phyloP scores from a whole-genome alignment of 2,888 invertebrate species.

The Schizaphis graminum region DNA sequence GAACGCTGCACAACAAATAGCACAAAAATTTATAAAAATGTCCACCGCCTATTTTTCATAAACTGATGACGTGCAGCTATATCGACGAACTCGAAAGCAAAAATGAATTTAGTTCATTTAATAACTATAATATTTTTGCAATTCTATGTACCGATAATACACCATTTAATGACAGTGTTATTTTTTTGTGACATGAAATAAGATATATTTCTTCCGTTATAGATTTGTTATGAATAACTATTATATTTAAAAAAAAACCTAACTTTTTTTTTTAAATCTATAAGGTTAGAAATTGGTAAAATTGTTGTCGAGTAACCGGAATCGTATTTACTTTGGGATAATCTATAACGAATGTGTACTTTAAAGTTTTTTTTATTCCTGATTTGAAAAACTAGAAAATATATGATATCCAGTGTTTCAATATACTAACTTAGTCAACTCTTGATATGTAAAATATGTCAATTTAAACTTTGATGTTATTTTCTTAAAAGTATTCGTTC shows the following conservation, averaged over 20 bases:
- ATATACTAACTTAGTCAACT: background rate
- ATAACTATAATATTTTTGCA: background rate
- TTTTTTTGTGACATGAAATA: background rate
- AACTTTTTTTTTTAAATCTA: background rate
- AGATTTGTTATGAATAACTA: background rate
- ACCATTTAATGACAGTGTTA: background rate
- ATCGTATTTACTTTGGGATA: background rate
- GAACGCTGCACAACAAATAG: background rate
- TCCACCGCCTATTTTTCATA: background rate
- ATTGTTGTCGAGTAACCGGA: background rate
- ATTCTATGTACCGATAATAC: background rate
- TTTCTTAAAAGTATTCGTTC: background rate
- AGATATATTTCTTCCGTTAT: background rate
- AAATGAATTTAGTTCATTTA: background rate
- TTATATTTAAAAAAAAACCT: background rate
- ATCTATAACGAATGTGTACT: background rate
- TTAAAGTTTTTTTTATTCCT: background rate
- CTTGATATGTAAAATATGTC: constrained; percentile 21
- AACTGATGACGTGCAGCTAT: background rate
- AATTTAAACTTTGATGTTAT: constrained; percentile 22
- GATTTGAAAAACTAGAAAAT: background rate
- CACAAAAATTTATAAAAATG: constrained; percentile 12
- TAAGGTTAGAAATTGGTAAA: background rate
- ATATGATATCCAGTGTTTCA: background rate
- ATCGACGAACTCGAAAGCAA: background rate